Evolutionary conservation across 2,888 invertebrate species (phyloP).

Genomic region (Calephelis perditalis): DNA sequence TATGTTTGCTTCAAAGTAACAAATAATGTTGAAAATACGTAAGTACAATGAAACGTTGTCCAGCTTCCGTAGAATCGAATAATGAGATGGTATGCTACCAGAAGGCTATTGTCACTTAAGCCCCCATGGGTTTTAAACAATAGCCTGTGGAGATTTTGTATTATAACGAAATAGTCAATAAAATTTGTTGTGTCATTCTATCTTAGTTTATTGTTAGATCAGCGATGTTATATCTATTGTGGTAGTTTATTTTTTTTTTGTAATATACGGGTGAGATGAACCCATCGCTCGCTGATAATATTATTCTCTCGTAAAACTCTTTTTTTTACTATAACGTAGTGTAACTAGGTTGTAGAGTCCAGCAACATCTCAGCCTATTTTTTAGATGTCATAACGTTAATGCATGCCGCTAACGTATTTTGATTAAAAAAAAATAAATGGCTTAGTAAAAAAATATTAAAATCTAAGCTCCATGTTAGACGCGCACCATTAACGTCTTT

Average conservation of each 20-base stretch:
- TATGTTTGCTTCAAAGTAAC: conserved; percentile 57
- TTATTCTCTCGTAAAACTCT: too few relatives aligned
- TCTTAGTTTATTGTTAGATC: conserved; percentile 15
- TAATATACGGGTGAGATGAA: too few relatives aligned
- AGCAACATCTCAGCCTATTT: too few relatives aligned
- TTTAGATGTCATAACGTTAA: too few relatives aligned
- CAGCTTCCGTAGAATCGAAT: conserved; percentile 58
- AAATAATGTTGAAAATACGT: conserved; percentile 58
- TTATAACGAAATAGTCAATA: conserved; percentile 34
- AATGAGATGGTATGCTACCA: conserved; percentile 52
- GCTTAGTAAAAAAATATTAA: too few relatives aligned
- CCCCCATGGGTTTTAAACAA: conserved; percentile 52
- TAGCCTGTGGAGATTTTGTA: conserved; percentile 50
- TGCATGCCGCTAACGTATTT: too few relatives aligned
- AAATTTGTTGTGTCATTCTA: conserved; percentile 24
- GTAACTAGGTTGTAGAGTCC: too few relatives aligned
- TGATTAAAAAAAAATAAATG: too few relatives aligned
- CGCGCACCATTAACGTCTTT: too few relatives aligned
- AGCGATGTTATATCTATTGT: conserved; percentile 13
- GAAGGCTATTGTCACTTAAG: conserved; percentile 49
- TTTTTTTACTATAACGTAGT: too few relatives aligned
- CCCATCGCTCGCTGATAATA: too few relatives aligned
- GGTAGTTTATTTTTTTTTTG: neutral
- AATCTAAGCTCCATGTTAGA: too few relatives aligned
- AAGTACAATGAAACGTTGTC: conserved; percentile 48